phyloP scores from a whole-genome alignment of 2,888 invertebrate species.

The Chrysolina oricalcia region DNA sequence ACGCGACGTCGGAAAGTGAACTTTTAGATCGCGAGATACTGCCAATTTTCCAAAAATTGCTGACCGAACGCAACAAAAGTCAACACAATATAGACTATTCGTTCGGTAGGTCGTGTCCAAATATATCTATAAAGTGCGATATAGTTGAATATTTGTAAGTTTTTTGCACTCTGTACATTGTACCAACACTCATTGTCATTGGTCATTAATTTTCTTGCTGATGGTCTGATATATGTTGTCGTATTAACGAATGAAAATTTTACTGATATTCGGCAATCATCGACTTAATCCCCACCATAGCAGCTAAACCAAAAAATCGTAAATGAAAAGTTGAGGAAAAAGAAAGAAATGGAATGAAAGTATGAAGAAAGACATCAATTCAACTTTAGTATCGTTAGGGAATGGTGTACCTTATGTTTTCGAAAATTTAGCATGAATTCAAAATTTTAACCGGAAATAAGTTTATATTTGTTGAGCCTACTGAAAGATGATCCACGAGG shows the following conservation, averaged over 20 bases:
- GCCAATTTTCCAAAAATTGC: conserved; percentile 93
- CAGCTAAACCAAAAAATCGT: no score
- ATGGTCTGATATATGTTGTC: not conserved
- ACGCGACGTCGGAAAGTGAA: conserved; percentile 89
- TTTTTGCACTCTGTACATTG: conserved; percentile 20
- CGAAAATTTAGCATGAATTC: no score
- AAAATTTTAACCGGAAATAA: no score
- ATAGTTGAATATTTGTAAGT: conserved; percentile 92
- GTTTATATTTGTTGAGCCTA: no score
- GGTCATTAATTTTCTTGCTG: not conserved
- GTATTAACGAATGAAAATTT: not conserved
- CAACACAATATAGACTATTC: conserved; percentile 80
- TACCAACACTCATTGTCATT: conserved; percentile 4
- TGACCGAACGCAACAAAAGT: conserved; percentile 85
- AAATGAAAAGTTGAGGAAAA: no score
- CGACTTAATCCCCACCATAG: not conserved
- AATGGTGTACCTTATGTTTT: no score
- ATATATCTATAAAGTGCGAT: conserved; percentile 96
- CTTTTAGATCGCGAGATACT: conserved; percentile 87
- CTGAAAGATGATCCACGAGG: no score
- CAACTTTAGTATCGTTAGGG: no score
- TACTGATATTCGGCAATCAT: not conserved
- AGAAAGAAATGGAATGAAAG: no score
- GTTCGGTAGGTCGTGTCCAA: conserved; percentile 91
- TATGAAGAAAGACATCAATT: no score